Percentiles rank a stretch among this genome's conserved stretches.
These are phyloP conservation scores for Polydrusus tereticollis DNA, from an alignment of 2,888 invertebrate genomes.

Conservation along the genomic window DNA sequence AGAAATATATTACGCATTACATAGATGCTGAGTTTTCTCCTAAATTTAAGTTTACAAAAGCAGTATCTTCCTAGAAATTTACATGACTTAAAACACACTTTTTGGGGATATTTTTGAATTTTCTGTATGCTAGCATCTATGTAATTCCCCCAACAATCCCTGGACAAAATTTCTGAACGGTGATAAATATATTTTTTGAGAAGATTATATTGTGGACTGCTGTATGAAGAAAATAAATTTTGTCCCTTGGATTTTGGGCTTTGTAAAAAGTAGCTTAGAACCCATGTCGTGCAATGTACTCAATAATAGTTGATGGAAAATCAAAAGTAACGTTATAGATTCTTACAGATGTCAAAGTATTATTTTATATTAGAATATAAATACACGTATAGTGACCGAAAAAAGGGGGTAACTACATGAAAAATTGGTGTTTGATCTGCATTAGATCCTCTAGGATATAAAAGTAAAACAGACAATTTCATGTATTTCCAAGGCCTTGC, in stretches of 20 bases:
- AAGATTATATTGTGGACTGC: constrained; percentile 31
- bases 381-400: background rate
- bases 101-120: background rate
- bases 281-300: constrained; percentile 50
- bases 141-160: constrained; percentile 23
- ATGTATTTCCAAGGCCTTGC: too few species aligned
- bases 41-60: too few species aligned
- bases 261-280: constrained; percentile 42
- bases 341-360: constrained; percentile 34
- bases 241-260: constrained; percentile 30
- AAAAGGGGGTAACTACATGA: too few species aligned
- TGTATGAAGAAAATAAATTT: constrained; percentile 7
- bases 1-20: background rate
- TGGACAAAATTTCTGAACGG: constrained; percentile 26
- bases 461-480: too few species aligned
- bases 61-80: too few species aligned
- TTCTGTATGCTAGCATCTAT: background rate
- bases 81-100: background rate
- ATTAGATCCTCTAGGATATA: too few species aligned
- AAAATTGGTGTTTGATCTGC: too few species aligned
- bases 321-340: constrained; percentile 35
- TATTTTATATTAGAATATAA: constrained; percentile 27
- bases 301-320: constrained; percentile 44
- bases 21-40: too few species aligned
- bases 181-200: constrained; percentile 20